A percentile compares a stretch with the other conserved stretches of the same genome.
Conservation (phyloP, 2,888 invertebrate genomes). For the Alviniconcha strummeri region DNA sequence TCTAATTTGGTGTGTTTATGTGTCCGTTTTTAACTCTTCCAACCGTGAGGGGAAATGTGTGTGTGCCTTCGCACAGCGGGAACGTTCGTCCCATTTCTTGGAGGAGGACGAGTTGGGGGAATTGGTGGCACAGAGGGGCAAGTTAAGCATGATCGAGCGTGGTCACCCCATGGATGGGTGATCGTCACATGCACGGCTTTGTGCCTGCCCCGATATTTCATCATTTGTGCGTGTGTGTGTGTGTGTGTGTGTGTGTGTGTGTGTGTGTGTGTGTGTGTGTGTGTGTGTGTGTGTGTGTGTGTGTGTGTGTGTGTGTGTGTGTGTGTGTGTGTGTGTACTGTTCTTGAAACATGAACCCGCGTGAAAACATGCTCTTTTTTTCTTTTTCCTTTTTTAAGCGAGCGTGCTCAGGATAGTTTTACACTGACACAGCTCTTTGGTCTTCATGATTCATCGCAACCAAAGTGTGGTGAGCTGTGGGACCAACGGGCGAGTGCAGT, state of each 20-base stretch:
- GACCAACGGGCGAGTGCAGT: too few species aligned
- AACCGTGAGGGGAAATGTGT: background rate
- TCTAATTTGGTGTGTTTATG: too few species aligned
- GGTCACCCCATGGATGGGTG: too few species aligned
- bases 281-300: slow-evolving; percentile 1
- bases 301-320: slow-evolving; percentile 4
- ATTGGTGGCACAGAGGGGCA: too few species aligned
- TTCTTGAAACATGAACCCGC: background rate
- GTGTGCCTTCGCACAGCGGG: background rate
- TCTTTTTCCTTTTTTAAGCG: background rate
- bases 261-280: slow-evolving; percentile 2
- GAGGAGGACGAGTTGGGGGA: too few species aligned
- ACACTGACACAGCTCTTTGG: too few species aligned
- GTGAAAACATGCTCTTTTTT: background rate
- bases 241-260: slow-evolving; percentile 1
- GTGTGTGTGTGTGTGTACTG: background rate
- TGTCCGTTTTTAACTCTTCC: too few species aligned
- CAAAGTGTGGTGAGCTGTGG: too few species aligned
- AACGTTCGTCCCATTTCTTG: too few species aligned
- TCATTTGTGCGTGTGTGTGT: background rate
- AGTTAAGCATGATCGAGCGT: too few species aligned
- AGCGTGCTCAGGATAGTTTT: too few species aligned
- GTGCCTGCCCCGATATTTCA: background rate
- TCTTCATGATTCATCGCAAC: too few species aligned
- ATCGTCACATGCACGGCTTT: background rate